Evolutionary conservation across 2,888 invertebrate genomes (phyloP), one percentile per base, ranked within the genome.

Genomic region (Dryococelus australis): DNA sequence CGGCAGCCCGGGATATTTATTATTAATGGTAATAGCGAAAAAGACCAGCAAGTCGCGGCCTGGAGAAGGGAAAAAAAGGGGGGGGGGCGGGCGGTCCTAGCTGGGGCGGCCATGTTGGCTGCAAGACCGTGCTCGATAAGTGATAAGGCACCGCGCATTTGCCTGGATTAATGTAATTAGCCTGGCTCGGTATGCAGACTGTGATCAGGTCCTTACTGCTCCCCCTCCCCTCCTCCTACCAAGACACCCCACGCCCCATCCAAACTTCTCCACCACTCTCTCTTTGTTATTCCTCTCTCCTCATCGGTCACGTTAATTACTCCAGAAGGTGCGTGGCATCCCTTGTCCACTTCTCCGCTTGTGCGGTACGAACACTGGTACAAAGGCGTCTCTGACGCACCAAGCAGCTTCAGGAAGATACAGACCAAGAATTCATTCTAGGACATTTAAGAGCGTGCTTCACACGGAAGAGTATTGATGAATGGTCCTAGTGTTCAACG

Each of bases 151-250:
- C 83, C 28, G 83, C 28, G 83, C 83, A 83, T 83, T 83, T 83
- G 43, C 83, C 43, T 28, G 83, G 83, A 83, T 83, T 83, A 83
- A 83, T 83, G 43, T 83, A 83, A 83, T 83, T 83, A 83, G 83
- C 43, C 24, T 26, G 43, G 35, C 35, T 28, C 83, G 35, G 43
- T 43, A n/a, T 16, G n/a, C 83, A 83, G 35, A 20, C 83, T 13
- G 43, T 35, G 83, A 65, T n/a, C 65, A 65, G 65, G 24, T 65
- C 20, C n/a, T 8, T 65, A 13, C 16, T 16, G 6, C 65, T 24
- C 65, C 1, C 65, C 65, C n/a, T 24, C 65, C 10, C 16, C 65
- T 8, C 65, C n/a, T 20, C 51, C 8, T 51, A 12, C 51, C 65
- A 20, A n/a, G 20, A 8, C 10, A 65, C 65, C 24, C 13, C 65